phyloP scores from a whole-genome alignment of 2,797 vertebrate species.

The Cossypha heuglini region DNA sequence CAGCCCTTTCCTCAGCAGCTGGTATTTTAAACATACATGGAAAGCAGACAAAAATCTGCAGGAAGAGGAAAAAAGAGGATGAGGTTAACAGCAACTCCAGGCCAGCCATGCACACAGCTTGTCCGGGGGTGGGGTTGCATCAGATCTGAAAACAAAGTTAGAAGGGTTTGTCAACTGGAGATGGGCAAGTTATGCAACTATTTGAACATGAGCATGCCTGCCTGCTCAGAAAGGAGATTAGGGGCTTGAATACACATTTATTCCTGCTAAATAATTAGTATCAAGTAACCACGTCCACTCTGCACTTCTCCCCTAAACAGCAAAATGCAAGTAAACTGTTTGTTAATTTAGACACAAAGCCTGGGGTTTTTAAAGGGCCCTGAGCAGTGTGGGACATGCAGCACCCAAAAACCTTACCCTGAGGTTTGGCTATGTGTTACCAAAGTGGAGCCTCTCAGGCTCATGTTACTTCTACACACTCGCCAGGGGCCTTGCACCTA shows the following conservation, averaged over 20 bases:
- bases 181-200: slow-evolving; percentile 54
- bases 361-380: not conserved
- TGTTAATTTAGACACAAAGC: not conserved
- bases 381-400: not conserved
- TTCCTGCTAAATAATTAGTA: slow-evolving; percentile 46
- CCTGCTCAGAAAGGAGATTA: slow-evolving; percentile 50
- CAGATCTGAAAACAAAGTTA: slow-evolving; percentile 19
- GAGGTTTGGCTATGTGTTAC: not conserved
- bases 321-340: not conserved
- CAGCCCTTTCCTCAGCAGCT: not conserved
- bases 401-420: not conserved
- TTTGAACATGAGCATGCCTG: slow-evolving; percentile 62
- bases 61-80: not conserved
- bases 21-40: not conserved
- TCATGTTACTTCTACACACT: accelerated
- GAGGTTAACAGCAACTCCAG: not conserved
- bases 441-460: not conserved
- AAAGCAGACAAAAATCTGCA: not conserved
- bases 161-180: slow-evolving; percentile 35
- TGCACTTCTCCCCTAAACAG: not conserved
- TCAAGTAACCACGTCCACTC: slow-evolving; percentile 43
- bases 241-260: slow-evolving; percentile 5
- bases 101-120: not conserved
- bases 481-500: accelerated
- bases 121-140: not conserved